Evolutionary conservation across 2,113 vertebrate species (phyloP).

Genomic region (Ceratotherium simum): DNA sequence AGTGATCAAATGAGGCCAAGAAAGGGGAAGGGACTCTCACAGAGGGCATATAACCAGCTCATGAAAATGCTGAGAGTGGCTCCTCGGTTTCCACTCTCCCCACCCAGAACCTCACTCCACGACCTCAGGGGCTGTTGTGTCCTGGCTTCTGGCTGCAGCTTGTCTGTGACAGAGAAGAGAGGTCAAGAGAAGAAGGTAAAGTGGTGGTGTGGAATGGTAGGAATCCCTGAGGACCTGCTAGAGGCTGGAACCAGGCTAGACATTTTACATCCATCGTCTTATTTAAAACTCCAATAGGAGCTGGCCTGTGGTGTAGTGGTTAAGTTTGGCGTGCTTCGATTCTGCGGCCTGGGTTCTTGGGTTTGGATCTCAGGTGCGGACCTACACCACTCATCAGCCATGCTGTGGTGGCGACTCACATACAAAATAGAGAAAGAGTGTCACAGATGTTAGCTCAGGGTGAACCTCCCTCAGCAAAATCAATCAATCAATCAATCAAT

Average conservation of each 20-base stretch:
- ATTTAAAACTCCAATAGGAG: not conserved
- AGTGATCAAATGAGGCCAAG: not conserved
- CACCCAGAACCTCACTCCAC: not conserved
- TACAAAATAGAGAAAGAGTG: too few relatives aligned
- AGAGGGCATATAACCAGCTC: too few relatives aligned
- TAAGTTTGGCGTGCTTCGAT: too few relatives aligned
- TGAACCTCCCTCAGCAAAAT: too few relatives aligned
- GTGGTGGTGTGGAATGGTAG: not conserved
- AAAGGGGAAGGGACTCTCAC: not conserved
- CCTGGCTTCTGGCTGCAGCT: not conserved
- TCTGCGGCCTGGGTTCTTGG: too few relatives aligned
- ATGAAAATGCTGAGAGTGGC: not conserved
- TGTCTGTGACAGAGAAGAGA: not conserved
- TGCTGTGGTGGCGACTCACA: too few relatives aligned
- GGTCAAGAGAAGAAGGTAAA: not conserved
- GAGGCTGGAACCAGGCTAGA: not conserved
- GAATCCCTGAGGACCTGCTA: not conserved
- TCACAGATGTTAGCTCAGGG: too few relatives aligned
- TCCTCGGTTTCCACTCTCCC: fast-evolving
- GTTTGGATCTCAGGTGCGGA: too few relatives aligned
- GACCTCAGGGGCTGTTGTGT: not conserved
- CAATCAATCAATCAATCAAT: too few relatives aligned
- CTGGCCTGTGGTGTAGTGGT: too few relatives aligned
- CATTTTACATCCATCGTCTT: not conserved
- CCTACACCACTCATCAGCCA: too few relatives aligned